Evolutionary conservation across 92 coral and sea anemone genomes (phyloP), one percentile per base, ranked within the genome.

Genomic region (Paragorgia papillata): DNA sequence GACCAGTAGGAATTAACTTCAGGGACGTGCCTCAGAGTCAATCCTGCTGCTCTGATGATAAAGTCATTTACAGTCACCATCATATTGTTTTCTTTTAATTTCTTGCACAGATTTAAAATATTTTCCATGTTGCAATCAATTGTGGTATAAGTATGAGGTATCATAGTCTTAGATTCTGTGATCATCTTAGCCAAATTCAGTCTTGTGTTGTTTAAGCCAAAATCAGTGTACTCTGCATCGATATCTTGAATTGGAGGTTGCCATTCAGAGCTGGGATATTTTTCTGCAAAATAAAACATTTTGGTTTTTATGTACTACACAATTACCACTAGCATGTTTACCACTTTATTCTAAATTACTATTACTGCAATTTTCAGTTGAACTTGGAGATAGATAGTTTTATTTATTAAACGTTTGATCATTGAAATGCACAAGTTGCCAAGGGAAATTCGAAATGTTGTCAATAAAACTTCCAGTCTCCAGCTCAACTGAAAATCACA

Each of bases 131-230:
- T 56, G 79, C 99, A 95, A 70, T 87, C 80, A 26, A 85, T 60
- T 17, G 90, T 83, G 44, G 88, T 91, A 87, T 95, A 95, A 4
- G 86, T 79, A 76, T 95, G 99, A 37, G 99, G 97, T 65, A 89
- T 83, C 9, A 86, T 84, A 13, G 89, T 86, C 85, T 95, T 95
- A 14, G 97, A 91, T 67, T 91, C 89, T 67, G 90, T 69, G 37
- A 91, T 51, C 69, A 88, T 85, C 73, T 91, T 95, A 9, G 99
- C 99, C 76, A 91, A 80, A 20, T 82, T 85, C 5, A 80, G 87
- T 20, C 97, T 89, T 90, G 88, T 82, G 51, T 65, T 85, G 33
- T 79, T 85, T 19, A 86, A 75, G 31, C 89, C 90, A 4, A 89
- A 21, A 67, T 95, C 99, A 29, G 66, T 67, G 76, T 84, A 84